Conservation (phyloP, 2,888 invertebrate genomes). For the Megamerina dolium region DNA sequence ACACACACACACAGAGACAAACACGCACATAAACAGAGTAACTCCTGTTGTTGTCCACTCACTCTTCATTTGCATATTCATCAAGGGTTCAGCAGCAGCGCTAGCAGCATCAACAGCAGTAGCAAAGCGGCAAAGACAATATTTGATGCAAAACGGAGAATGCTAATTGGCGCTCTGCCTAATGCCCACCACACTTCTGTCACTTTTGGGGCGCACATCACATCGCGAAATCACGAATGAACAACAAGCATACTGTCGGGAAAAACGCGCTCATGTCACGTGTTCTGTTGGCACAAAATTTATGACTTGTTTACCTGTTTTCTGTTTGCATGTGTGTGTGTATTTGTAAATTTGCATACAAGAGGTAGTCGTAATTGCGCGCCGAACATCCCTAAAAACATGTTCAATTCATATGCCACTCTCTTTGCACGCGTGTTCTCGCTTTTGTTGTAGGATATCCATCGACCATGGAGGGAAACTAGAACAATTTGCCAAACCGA, state of each 20-base stretch:
- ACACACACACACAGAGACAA: not conserved
- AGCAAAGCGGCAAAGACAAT: constrained; percentile 19
- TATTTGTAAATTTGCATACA: constrained; percentile 19
- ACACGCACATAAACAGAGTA: constrained; percentile 7
- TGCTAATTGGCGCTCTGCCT: constrained; percentile 43
- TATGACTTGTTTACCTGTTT: constrained; percentile 46
- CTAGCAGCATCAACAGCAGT: no score
- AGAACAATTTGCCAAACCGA: no score
- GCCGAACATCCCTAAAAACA: constrained; percentile 29
- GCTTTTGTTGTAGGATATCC: no score
- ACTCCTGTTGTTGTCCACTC: constrained; percentile 10
- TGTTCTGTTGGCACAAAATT: constrained; percentile 36
- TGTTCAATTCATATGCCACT: not conserved
- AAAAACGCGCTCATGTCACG: constrained; percentile 28
- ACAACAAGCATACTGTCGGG: constrained; percentile 32
- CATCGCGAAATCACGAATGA: constrained; percentile 39
- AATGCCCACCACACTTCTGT: constrained; percentile 22
- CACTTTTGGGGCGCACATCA: constrained; percentile 27
- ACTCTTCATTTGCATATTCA: constrained; percentile 29
- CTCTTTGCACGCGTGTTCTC: not conserved
- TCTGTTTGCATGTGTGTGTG: constrained; percentile 3
- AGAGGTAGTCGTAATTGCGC: constrained; percentile 2
- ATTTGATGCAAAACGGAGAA: constrained; percentile 29
- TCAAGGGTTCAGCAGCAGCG: not conserved
- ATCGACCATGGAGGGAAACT: no score